Evolutionary conservation across 2,113 vertebrate genomes (phyloP), one percentile per base, ranked within the genome.

Genomic region (Carassius auratus): DNA sequence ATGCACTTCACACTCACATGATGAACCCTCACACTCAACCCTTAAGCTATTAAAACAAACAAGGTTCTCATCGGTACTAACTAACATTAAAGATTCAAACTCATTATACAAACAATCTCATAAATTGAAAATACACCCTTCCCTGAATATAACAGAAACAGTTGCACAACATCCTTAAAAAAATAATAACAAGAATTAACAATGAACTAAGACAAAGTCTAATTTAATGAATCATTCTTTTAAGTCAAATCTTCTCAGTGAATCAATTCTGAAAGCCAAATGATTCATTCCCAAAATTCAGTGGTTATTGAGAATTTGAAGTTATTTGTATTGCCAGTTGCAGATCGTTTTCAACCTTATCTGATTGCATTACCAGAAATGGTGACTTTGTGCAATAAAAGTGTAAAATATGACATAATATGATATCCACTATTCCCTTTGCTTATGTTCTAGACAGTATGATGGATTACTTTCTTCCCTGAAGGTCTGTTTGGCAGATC

Each of bases 381-480:
- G 19, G 10, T 45, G 57, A 80, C 59, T 64, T 33, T 33, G 14
- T 48, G 30, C n/a, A 64, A 81, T 81, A 81, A 52, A 81, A 69
- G 62, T 21, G 3, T 66, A 33, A 81, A 52, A 69, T 81, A 68
- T 68, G 26, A 69, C 69, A 68, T 68, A 17, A 26, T 30, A 68
- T 33, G 42, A 81, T 69, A 68, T 81, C 42, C 17, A 8, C 17
- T 52, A 50, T 69, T 80, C 52, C 62, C 79, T 64, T 33, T 48
- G 45, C 17, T 81, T 81, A 26, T 36, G 21, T 81, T 81, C 61
- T 74, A 62, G 19, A 38, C 36, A 79, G 66, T 76, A 5, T 59
- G 83, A 81, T 78, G 52, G 69, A 85, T 85, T 62, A 19, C 38
- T 81, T 75, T 69, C 69, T 62, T 74, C 55, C 48, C 68, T 38